These are phyloP conservation scores for Cephus spinipes DNA, from an alignment of 2,888 invertebrate species.

Conservation along the genomic window DNA sequence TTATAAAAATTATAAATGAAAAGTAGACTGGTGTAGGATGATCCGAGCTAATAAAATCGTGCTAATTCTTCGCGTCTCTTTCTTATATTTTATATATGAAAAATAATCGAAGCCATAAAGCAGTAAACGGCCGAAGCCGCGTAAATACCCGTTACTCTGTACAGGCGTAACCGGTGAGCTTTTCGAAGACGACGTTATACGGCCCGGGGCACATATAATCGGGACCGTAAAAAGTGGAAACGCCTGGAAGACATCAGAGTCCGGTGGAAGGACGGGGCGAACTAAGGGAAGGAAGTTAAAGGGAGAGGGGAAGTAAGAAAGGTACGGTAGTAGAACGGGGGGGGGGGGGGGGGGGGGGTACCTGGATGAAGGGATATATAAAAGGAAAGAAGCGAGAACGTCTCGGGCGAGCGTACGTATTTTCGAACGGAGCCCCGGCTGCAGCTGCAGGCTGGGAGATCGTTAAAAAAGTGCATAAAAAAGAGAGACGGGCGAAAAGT, in stretches of 20 bases:
- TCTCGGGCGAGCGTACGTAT: slow-evolving; percentile 6
- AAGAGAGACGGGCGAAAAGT: slow-evolving; percentile 56
- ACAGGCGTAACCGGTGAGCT: slow-evolving; percentile 2
- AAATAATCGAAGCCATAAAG: neutral
- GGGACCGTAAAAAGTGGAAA: neutral
- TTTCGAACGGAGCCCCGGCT: slow-evolving; percentile 28
- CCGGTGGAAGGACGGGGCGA: slow-evolving; percentile 19
- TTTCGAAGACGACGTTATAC: slow-evolving; percentile 20
- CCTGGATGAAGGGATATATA: slow-evolving; percentile 16
- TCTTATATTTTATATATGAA: neutral
- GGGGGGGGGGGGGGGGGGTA: slow-evolving; percentile 18
- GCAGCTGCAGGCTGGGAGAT: slow-evolving; percentile 42
- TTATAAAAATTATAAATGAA: neutral
- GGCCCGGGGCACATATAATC: slow-evolving; percentile 5
- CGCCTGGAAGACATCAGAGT: slow-evolving; percentile 1
- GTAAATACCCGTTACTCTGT: neutral
- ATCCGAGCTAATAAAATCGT: neutral
- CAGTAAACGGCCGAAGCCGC: neutral
- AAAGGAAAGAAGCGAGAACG: slow-evolving; percentile 3
- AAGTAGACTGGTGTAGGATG: rapidly evolving
- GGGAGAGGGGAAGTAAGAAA: slow-evolving; percentile 15
- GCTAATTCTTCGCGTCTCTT: neutral
- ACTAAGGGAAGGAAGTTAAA: slow-evolving; percentile 13
- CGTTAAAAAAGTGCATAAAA: slow-evolving; percentile 57
- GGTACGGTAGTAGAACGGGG: too few relatives aligned